Evolutionary conservation across 2,888 invertebrate species (phyloP), one percentile per base, ranked within the genome.

Genomic region (Thera obeliscata): DNA sequence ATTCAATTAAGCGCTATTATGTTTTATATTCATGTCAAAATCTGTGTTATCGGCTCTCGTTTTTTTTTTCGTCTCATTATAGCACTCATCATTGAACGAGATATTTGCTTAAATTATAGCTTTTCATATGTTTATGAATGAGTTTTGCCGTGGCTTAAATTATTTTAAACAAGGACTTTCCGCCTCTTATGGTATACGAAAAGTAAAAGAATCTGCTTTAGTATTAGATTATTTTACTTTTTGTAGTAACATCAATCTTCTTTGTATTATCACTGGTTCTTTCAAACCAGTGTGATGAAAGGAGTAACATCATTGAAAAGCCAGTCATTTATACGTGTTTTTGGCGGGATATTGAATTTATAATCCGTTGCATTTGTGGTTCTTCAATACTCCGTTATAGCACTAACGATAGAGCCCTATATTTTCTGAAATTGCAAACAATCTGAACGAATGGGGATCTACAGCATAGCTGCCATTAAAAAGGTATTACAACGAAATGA

Each of bases 381-480:
- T 9, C 43, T 61, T 46, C 7, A 48, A 49, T 36, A 35, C 11
- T 50, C 65, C n/a, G 70, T 69, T 70, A 65, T 57, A 35, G 52
- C 36, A 67, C 48, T 59, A 64, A 62, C 67, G 59, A 67, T 62
- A 63, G 56, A 67, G 58, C 59, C 66, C 70, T 63, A 74, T 71
- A 73, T 64, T 75, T 69, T 70, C 54, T 67, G 41, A 74, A 73
- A 74, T 72, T 70, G 70, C 59, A 50, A 64, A 71, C 73, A 63
- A 69, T 69, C 58, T 54, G 56, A 70, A 74, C 74, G 78, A 76
- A 75, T 74, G 67, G 73, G 66, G 72, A 74, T 78, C 74, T 67
- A 69, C 78, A 77, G 77, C 75, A 79, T 76, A 74, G 71, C 74
- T 1, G 64, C 79, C 77, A 83, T 83, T 82, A 83, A 81, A 82